These are phyloP conservation scores for Neocrepidodera transversa DNA, from an alignment of 2,888 invertebrate species.

Conservation along the genomic window DNA sequence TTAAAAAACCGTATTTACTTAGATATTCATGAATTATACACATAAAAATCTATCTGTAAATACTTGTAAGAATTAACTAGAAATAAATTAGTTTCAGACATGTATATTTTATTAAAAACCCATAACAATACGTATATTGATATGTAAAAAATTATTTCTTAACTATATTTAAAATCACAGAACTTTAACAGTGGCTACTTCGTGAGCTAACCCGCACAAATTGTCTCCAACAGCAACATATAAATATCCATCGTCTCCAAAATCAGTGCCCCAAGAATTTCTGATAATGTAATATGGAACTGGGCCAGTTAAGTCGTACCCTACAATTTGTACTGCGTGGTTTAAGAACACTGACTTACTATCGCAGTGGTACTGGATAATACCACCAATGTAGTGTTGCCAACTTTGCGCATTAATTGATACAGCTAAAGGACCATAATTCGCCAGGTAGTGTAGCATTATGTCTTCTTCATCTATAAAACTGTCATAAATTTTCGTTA, in stretches of 20 bases:
- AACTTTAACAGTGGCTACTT: conserved; percentile 70
- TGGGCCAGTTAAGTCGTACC: conserved; percentile 76
- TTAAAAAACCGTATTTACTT: too few species aligned
- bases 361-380: conserved; percentile 83
- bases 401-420: conserved; percentile 85
- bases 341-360: conserved; percentile 68
- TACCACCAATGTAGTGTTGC: conserved; percentile 86
- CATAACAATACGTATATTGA: too few species aligned
- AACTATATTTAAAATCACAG: conserved; percentile 42
- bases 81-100: too few species aligned
- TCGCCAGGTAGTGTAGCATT: conserved; percentile 68
- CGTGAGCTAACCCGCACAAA: conserved; percentile 78
- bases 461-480: conserved; percentile 70
- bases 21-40: too few species aligned
- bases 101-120: too few species aligned
- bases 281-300: conserved; percentile 83
- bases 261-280: conserved; percentile 84
- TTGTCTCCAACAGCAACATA: conserved; percentile 78
- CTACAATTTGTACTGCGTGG: conserved; percentile 84
- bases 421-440: conserved; percentile 79
- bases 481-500: too few species aligned
- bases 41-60: too few species aligned
- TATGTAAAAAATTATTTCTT: too few species aligned
- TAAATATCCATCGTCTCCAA: conserved; percentile 79
- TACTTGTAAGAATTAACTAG: too few species aligned